Base-by-base conservation (phyloP, 1,140 invertebrate species). In the Ceratosolen fusciceps region DNA sequence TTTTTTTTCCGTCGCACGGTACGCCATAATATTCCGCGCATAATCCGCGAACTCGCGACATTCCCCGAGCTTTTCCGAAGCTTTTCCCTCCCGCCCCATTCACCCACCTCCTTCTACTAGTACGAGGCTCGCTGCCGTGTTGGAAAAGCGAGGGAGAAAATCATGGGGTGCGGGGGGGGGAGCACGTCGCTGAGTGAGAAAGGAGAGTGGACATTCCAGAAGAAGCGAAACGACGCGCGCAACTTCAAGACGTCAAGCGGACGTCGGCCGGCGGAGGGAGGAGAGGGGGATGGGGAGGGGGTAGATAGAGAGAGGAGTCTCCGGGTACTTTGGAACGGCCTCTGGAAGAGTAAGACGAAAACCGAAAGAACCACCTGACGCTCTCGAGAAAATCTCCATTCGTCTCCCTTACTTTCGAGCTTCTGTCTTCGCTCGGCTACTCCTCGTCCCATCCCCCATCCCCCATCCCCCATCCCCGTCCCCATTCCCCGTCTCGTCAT, bases 291-390 rank as follows among this genome's bases (percentile, higher is more conserved):
- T n/a, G n/a, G n/a, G n/a, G n/a, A n/a, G n/a, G n/a, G n/a, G n/a
- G n/a, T n/a, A n/a, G n/a, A n/a, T n/a, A 52, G 9, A 52, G 14
- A 52, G 54, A 56, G 29, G 52, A 68, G 12, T 49, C 68, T 24
- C n/a, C 49, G 19, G 21, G 34, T 74, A 60, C 54, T 58, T 54
- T 34, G 14, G n/a, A n/a, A n/a, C n/a, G n/a, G 54, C n/a, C 34
- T 74, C 62, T 74, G 52, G 60, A 39, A 70, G 62, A 68, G 26
- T 26, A 70, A 47, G 52, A 70, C 34, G 65, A 72, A 54, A 56
- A 78, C 52, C 60, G 62, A 77, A 78, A 78, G 67, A 79, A 72
- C 77, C 77, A 79, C 77, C 70, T 79, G 77, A 79, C 77, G 77
- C 68, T 79, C 58, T 73, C 39, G 54, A 34, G 49, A 77, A 77